phyloP scores from a whole-genome alignment of 2,888 invertebrate species.

The Trachelus iudaicus region DNA sequence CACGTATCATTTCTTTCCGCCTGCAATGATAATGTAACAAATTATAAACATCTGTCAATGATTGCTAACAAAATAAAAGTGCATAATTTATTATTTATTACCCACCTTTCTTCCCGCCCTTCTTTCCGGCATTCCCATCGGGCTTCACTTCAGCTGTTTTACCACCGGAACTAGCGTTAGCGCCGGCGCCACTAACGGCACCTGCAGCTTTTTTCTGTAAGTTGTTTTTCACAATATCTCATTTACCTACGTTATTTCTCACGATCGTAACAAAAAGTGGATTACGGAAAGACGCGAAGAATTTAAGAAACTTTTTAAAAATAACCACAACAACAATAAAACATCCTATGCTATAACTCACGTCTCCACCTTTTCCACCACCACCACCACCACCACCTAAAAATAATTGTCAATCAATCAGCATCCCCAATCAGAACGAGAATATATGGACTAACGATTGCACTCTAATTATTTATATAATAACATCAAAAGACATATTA shows the following conservation, averaged over 20 bases:
- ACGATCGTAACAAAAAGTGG: neutral
- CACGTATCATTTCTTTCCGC: conserved; percentile 2
- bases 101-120: conserved; percentile 41
- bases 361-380: conserved; percentile 42
- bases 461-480: neutral
- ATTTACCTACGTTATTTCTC: neutral
- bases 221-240: neutral
- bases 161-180: conserved; percentile 24
- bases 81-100: neutral
- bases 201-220: conserved; percentile 35
- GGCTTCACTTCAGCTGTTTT: conserved; percentile 32
- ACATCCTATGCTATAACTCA: conserved; percentile 23
- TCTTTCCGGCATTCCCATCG: conserved; percentile 35
- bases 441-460: neutral
- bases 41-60: neutral
- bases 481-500: neutral
- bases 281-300: neutral
- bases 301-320: neutral
- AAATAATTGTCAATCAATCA: conserved; percentile 13
- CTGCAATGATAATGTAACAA: neutral
- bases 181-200: conserved; percentile 21
- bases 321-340: conserved; percentile 9
- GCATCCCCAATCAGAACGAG: neutral
- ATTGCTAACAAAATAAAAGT: neutral
- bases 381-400: conserved; percentile 29